Conservation (phyloP, 2,797 vertebrate species). For the Pterois miles region DNA sequence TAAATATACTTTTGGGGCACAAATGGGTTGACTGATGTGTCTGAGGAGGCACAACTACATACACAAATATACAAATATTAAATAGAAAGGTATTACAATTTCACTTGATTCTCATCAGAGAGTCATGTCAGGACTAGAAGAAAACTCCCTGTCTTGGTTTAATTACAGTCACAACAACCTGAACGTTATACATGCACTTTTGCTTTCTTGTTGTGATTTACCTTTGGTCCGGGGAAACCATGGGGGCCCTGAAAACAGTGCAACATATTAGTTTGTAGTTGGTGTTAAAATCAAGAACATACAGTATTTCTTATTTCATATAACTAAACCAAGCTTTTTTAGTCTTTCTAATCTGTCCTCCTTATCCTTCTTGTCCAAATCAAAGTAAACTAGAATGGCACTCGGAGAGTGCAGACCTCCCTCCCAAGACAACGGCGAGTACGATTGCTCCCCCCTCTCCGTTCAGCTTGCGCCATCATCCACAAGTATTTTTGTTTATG, state of each 20-base stretch:
- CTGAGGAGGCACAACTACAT: background rate
- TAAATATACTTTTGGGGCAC: too few species aligned
- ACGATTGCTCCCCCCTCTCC: too few species aligned
- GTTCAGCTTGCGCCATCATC: too few species aligned
- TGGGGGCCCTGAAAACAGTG: slow-evolving; percentile 92
- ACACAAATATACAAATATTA: background rate
- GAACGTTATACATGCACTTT: slow-evolving; percentile 13
- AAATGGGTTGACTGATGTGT: background rate
- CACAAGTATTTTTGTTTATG: too few species aligned
- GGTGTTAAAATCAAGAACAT: background rate
- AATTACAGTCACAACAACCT: background rate
- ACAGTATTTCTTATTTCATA: background rate
- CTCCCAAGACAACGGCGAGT: too few species aligned
- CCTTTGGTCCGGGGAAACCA: slow-evolving; percentile 96
- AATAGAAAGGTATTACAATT: background rate
- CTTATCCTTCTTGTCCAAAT: background rate
- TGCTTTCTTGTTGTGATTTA: slow-evolving; percentile 72
- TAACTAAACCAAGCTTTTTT: background rate
- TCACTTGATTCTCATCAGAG: background rate
- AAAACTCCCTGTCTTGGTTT: background rate
- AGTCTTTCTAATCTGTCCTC: too few species aligned
- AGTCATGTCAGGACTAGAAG: background rate
- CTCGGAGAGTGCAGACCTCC: too few species aligned
- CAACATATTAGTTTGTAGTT: background rate
- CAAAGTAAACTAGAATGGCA: too few species aligned